Base-by-base conservation (phyloP, 2,113 vertebrate species). In the Phyllostomus hastatus region DNA sequence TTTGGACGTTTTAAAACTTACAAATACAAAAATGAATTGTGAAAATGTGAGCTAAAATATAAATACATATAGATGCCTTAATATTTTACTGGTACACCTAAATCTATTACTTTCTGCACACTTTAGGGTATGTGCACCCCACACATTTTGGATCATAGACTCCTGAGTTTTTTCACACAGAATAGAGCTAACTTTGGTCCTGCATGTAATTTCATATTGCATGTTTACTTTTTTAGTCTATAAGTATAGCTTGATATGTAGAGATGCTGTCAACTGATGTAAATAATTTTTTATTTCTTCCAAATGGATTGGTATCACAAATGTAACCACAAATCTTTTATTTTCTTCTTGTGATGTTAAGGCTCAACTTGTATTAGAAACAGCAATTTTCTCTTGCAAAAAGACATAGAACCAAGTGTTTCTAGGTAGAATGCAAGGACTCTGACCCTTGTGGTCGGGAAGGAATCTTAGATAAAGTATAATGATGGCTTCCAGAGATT, bases 1-100 rank as follows among this genome's bases (percentile, higher is more conserved):
- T 48, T 83, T 80, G n/a, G 24, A 59, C 11, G 81, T 95, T 96
- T 90, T 31, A 93, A 91, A 85, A 81, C 24, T 80, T 14, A 43
- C 4, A 57, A 41, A 73, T 43, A 28, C 5, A 88, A 82, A 90
- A 76, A 12, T 48, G 31, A 89, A 70, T 52, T 96, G 28, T 41
- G 20, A 91, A 78, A 88, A 52, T 6, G 5, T 79, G 48, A 93
- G 10, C 24, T 35, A 80, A 67, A 35, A 20, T 48, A 5, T 28
- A 70, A 87, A 10, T 59, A 61, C 33, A 57, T 31, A 69, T 9
- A 82, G 54, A 33, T 54, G 19, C 10, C 43, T 26, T 94, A 57
- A 22, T 72, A 35, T 79, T 91, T 95, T 91, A 67, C 31, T 50
- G 31, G 35, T 81, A 16, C 3, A 61, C 35, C 50, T 38, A 52